phyloP scores from a whole-genome alignment of 92 coral and sea anemone species.

The Siderastrea siderea region DNA sequence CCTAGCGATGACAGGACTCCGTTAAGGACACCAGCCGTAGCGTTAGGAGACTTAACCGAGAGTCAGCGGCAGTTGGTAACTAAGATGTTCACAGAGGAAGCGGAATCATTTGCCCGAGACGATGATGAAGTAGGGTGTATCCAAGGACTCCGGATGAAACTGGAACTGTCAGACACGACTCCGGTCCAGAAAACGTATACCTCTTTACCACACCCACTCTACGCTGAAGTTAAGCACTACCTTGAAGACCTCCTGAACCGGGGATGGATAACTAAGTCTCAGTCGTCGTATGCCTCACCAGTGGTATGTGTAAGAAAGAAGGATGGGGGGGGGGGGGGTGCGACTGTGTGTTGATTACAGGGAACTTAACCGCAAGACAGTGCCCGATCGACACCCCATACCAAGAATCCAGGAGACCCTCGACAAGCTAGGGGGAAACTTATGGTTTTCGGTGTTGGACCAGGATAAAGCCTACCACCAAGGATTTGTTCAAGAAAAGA shows the following conservation, averaged over 20 bases:
- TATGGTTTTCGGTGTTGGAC: conserved; percentile 39
- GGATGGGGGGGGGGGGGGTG: not conserved
- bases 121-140: conserved; percentile 12
- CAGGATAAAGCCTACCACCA: conserved; percentile 55
- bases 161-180: conserved; percentile 20
- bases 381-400: conserved; percentile 34
- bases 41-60: no score
- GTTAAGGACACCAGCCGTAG: no score
- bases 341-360: conserved; percentile 29
- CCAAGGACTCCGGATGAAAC: conserved; percentile 15
- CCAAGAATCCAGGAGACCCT: conserved; percentile 34
- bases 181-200: conserved; percentile 22
- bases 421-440: conserved; percentile 46
- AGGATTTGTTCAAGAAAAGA: conserved; percentile 21
- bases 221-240: conserved; percentile 32
- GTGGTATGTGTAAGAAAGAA: conserved; percentile 31
- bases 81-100: no score
- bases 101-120: no score
- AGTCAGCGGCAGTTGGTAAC: no score
- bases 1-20: no score
- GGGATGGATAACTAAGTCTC: conserved; percentile 63
- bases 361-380: conserved; percentile 35
- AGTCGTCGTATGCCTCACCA: conserved; percentile 16
- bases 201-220: conserved; percentile 27
- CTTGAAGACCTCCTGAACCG: conserved; percentile 38